Percentiles rank a stretch among this genome's conserved stretches.
These are phyloP conservation scores for Arnoldichthys spilopterus DNA, from an alignment of 2,797 vertebrate species.

Conservation along the genomic window DNA sequence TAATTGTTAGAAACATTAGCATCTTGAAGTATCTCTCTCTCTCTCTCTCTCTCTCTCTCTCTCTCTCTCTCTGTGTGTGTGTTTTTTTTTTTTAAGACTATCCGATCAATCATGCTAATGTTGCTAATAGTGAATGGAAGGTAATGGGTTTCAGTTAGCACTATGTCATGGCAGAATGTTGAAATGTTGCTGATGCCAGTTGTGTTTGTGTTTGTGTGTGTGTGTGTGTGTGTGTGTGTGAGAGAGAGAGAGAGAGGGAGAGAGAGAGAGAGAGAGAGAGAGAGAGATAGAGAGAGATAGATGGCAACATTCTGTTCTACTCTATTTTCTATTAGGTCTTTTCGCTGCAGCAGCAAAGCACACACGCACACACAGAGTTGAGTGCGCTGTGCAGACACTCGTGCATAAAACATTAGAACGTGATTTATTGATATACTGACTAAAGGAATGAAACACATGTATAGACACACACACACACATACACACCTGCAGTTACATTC, in stretches of 20 bases:
- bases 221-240: constrained; percentile 34
- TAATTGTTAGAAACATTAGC: not conserved
- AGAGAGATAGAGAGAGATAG: too few species aligned
- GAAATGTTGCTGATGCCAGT: not conserved
- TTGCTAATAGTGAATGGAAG: not conserved
- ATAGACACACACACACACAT: constrained; percentile 41
- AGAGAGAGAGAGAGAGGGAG: too few species aligned
- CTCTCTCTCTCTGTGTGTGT: not conserved
- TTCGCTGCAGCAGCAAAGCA: constrained; percentile 64
- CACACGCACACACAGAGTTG: constrained; percentile 35
- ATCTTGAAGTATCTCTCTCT: too few species aligned
- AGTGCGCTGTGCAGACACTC: constrained; percentile 27
- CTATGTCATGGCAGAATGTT: not conserved
- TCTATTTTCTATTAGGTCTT: constrained; percentile 64
- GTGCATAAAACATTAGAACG: constrained; percentile 72
- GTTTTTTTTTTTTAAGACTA: too few species aligned
- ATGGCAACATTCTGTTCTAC: constrained; percentile 56
- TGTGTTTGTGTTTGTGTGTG: constrained; percentile 33
- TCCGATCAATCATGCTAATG: too few species aligned
- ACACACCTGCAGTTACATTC: too few species aligned
- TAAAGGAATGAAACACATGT: constrained; percentile 67
- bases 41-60: too few species aligned
- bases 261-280: too few species aligned
- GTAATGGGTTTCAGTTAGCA: not conserved
- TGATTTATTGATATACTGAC: constrained; percentile 81